phyloP scores from a whole-genome alignment of 2,888 invertebrate species.

The Eueremaeus valkanovi region DNA sequence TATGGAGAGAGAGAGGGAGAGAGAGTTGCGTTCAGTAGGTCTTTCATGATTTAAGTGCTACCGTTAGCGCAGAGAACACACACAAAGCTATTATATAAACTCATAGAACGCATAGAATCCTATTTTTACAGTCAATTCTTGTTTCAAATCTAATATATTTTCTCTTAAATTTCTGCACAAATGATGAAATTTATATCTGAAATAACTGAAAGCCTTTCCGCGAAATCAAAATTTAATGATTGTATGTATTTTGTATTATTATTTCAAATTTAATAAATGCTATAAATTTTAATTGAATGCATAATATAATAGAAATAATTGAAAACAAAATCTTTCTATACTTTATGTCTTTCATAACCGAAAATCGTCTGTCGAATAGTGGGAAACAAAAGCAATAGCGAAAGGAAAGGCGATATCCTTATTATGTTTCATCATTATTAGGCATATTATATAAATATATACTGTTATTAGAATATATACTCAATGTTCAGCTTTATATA shows the following conservation, averaged over 20 bases:
- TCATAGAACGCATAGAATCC: neutral
- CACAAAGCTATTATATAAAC: neutral
- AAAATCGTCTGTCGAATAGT: neutral
- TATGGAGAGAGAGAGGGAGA: no score
- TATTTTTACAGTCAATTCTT: neutral
- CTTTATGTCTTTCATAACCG: no score
- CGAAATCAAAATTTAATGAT: no score
- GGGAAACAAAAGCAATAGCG: neutral
- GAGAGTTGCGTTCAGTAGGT: no score
- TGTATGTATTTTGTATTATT: no score
- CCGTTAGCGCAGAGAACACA: constrained; percentile 17
- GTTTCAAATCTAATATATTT: neutral
- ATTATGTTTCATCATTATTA: constrained; percentile 3
- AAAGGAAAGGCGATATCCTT: constrained; percentile 12
- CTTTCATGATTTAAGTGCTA: constrained; percentile 34
- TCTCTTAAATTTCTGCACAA: no score
- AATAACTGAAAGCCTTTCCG: no score
- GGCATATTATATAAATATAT: neutral
- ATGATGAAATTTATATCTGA: no score
- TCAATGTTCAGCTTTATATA: neutral
- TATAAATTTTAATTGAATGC: no score
- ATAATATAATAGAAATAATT: no score
- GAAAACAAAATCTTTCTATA: no score
- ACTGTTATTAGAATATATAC: constrained; percentile 1
- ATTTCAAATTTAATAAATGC: no score